phyloP scores from a whole-genome alignment of 2,797 vertebrate genomes.

The Ciconia nigra region DNA sequence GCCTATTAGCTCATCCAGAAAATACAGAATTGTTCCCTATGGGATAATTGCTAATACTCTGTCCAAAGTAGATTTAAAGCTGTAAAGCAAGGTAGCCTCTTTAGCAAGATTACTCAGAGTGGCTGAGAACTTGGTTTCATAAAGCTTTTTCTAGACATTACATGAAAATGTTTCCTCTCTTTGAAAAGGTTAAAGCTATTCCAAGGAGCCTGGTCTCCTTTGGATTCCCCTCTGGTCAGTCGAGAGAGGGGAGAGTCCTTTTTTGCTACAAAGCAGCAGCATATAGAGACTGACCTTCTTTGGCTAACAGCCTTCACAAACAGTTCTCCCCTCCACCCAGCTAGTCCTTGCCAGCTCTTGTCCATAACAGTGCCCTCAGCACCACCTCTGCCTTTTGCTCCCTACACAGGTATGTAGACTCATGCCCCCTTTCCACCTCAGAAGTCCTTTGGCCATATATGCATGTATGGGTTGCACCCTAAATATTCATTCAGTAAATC shows the following conservation, averaged over 20 bases:
- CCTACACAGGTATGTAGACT: neutral
- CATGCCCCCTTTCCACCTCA: neutral
- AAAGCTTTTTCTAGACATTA: neutral
- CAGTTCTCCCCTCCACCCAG: neutral
- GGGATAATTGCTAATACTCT: slow-evolving; percentile 9
- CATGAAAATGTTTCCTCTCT: neutral
- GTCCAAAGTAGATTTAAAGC: slow-evolving; percentile 18
- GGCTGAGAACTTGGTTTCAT: neutral
- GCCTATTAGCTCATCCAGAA: slow-evolving; percentile 30
- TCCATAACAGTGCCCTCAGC: neutral
- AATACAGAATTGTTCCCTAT: slow-evolving; percentile 1
- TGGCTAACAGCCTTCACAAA: neutral
- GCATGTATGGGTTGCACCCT: neutral
- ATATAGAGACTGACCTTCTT: neutral
- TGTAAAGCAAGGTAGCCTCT: neutral
- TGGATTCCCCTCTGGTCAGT: neutral
- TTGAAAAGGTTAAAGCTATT: neutral
- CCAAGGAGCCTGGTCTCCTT: neutral
- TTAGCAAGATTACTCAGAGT: neutral
- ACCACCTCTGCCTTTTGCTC: neutral
- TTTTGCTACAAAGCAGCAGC: neutral
- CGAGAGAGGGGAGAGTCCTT: neutral
- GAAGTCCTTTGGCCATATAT: neutral
- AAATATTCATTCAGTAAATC: neutral
- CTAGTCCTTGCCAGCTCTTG: neutral